These are phyloP conservation scores for Phthorimaea operculella DNA, from an alignment of 1,140 invertebrate genomes.

Conservation along the genomic window DNA sequence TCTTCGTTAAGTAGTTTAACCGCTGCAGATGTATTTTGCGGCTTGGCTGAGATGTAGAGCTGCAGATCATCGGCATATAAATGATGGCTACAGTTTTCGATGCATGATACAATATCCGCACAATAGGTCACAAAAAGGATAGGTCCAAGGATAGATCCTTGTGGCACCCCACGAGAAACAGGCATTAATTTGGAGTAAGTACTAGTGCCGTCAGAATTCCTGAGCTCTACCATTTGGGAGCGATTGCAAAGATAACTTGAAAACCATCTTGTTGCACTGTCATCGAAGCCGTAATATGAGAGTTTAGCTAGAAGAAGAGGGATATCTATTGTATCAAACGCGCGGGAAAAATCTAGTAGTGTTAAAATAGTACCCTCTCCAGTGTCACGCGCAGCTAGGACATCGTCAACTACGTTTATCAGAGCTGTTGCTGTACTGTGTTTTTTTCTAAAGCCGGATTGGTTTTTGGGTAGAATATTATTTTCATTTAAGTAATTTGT, in stretches of 20 bases:
- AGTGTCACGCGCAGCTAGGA: background rate
- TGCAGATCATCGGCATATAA: background rate
- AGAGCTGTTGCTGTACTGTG: background rate
- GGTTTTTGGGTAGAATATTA: background rate
- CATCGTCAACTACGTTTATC: background rate
- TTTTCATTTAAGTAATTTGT: background rate
- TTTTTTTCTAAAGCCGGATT: background rate
- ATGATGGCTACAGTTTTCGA: background rate
- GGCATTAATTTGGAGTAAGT: background rate
- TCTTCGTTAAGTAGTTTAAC: background rate
- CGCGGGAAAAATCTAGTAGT: background rate
- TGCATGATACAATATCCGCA: background rate
- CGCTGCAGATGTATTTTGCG: background rate
- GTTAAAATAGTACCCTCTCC: background rate
- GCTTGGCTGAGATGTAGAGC: background rate
- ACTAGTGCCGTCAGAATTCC: background rate
- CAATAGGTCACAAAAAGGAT: background rate
- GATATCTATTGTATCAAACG: background rate
- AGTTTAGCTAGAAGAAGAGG: background rate
- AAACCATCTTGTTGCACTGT: background rate
- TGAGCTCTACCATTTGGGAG: background rate
- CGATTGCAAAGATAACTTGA: background rate
- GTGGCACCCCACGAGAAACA: background rate
- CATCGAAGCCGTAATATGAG: background rate
- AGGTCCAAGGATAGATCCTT: background rate